Base-by-base conservation (phyloP, 2,113 vertebrate genomes). In the Pseudorhombus dupliciocellatus region DNA sequence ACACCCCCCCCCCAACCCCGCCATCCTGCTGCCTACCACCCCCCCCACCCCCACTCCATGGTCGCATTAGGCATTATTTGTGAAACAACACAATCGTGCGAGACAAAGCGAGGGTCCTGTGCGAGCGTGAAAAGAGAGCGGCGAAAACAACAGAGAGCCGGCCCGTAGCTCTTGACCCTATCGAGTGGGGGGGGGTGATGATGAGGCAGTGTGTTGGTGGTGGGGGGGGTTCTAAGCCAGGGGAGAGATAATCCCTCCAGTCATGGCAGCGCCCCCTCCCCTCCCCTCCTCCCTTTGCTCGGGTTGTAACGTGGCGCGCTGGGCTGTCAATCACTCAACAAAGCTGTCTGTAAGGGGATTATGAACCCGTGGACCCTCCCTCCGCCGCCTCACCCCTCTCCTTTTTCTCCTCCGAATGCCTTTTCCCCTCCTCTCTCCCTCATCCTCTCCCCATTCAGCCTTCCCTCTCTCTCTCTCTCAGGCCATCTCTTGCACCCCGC, bases 281-380 rank as follows among this genome's bases (percentile, higher is more conserved):
- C 61, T n/a, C 53, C 12, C 12, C 22, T 15, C 14, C 25, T 10
- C 25, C 34, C 34, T 76, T 73, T 40, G 75, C 70, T 73, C 57
- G 3, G 79, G 70, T 80, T 84, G 83, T 83, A 83, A 88, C 68
- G 82, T 88, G 86, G 87, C 77, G 64, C 79, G 78, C 83, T 89
- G 81, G 75, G 80, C 92, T 92, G 92, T 93, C 93, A 94, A 90
- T 94, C 93, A 94, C 75, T 84, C 88, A 89, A 92, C 92, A 94
- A 93, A 93, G 90, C 92, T 90, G 90, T 91, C 90, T 86, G 88
- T 92, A 89, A 87, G 81, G 89, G 92, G 93, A 94, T 94, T 94
- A 94, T 84, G 77, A 85, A 80, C 69, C 77, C 64, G 16, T 30
- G 61, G 83, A 87, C 84, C 63, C 81, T 73, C 80, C 82, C 78